A percentile compares a stretch with the other conserved stretches of the same genome.
Evolutionary conservation across 2,797 vertebrate genomes (phyloP).

Genomic region (Antennarius maculatus): DNA sequence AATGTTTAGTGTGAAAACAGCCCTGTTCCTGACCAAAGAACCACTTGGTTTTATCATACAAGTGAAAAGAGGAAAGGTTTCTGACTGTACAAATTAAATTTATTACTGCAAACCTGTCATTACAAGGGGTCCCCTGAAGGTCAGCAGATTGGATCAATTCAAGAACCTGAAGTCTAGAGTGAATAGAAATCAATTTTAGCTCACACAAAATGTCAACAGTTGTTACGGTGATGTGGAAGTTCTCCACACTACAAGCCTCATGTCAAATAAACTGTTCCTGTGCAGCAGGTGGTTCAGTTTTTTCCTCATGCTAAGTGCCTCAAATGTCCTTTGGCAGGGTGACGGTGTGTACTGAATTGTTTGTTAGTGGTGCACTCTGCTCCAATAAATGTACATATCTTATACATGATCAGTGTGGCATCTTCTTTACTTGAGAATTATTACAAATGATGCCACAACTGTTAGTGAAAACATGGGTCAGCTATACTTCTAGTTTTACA

Average conservation of each 20-base stretch:
- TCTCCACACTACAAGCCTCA: conserved; percentile 4
- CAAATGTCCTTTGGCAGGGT: conserved; percentile 75
- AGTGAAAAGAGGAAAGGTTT: background rate
- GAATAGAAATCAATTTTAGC: background rate
- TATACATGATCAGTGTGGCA: background rate
- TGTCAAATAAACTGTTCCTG: conserved; percentile 25
- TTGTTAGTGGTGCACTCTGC: conserved; percentile 59
- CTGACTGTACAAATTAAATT: conserved; percentile 3
- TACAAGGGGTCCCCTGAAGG: conserved; percentile 5
- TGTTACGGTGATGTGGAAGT: background rate
- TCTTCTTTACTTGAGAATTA: background rate
- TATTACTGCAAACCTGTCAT: conserved; percentile 13
- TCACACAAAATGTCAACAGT: background rate
- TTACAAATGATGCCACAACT: background rate
- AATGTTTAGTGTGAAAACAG: background rate
- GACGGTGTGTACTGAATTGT: conserved; percentile 77
- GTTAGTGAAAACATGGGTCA: background rate
- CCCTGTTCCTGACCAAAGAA: conserved; percentile 15
- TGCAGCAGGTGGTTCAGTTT: conserved; percentile 44
- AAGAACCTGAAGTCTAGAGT: background rate
- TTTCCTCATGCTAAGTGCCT: conserved; percentile 82
- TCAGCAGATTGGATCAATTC: background rate
- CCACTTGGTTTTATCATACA: conserved; percentile 1
- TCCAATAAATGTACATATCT: conserved; percentile 74
- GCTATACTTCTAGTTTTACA: background rate